Evolutionary conservation across 1,140 invertebrate genomes (phyloP).

Genomic region (Papilio helenus): DNA sequence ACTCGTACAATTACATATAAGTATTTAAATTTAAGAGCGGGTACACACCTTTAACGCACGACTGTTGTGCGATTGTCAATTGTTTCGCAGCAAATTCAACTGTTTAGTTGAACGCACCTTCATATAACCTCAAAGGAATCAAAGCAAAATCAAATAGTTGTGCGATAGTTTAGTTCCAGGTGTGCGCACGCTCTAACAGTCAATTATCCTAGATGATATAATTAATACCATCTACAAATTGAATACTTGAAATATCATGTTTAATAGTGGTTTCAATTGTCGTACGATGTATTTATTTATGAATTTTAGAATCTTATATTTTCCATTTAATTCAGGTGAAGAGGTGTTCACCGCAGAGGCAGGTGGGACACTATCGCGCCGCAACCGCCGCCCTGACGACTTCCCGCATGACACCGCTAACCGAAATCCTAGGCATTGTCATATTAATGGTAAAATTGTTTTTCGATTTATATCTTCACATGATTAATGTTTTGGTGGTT

Average conservation of each 20-base stretch:
- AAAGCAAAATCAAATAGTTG: no score
- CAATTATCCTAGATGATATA: background rate
- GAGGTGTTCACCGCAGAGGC: slow-evolving; percentile 66
- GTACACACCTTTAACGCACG: no score
- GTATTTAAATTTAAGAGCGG: background rate
- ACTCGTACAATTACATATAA: no score
- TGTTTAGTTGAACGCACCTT: no score
- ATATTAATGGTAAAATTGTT: slow-evolving; percentile 63
- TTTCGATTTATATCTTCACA: no score
- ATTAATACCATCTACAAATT: no score
- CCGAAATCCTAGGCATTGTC: slow-evolving; percentile 60
- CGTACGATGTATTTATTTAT: background rate
- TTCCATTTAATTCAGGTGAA: slow-evolving; percentile 57
- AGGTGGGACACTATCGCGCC: slow-evolving; percentile 68
- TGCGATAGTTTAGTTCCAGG: no score
- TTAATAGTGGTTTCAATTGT: background rate
- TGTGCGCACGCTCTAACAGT: no score
- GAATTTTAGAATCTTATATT: background rate
- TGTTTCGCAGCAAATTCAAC: no score
- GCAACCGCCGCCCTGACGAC: slow-evolving; percentile 65
- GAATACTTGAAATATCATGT: background rate
- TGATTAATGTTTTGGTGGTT: no score
- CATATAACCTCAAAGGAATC: no score
- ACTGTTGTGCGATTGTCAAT: no score
- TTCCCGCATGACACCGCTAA: slow-evolving; percentile 63